phyloP scores from a whole-genome alignment of 2,888 invertebrate genomes.

The Dynastes grantii region DNA sequence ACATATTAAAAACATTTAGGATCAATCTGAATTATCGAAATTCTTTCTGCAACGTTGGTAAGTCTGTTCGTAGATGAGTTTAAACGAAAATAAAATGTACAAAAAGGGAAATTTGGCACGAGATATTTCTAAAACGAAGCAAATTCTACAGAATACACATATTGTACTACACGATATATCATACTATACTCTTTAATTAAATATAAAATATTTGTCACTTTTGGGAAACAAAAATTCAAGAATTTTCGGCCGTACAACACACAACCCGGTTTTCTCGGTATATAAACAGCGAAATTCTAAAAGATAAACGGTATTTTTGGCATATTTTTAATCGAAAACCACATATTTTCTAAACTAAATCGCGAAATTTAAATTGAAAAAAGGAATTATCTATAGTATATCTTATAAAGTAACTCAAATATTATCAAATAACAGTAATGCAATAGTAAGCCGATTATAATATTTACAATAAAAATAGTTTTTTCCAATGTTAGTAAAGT shows the following conservation, averaged over 20 bases:
- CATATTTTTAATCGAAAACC: neutral
- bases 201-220: constrained; percentile 49
- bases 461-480: constrained; percentile 3
- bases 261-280: neutral
- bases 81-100: neutral
- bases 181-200: constrained; percentile 1
- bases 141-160: constrained; percentile 19
- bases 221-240: constrained; percentile 50
- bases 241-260: constrained; percentile 46
- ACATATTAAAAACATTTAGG: neutral
- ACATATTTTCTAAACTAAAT: constrained; percentile 14
- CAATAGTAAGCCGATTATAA: constrained; percentile 7
- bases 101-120: constrained; percentile 46
- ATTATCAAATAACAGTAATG: neutral
- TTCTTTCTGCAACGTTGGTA: neutral
- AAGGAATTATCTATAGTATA: neutral
- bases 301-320: neutral
- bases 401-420: neutral
- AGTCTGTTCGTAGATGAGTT: constrained; percentile 13
- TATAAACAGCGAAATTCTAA: neutral
- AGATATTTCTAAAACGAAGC: neutral
- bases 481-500: constrained; percentile 59
- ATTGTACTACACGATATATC: neutral
- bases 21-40: constrained; percentile 17
- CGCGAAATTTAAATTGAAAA: constrained; percentile 20